Evolutionary conservation across 2,113 vertebrate species (phyloP), one percentile per base, ranked within the genome.

Genomic region (Microcebus jonahi): DNA sequence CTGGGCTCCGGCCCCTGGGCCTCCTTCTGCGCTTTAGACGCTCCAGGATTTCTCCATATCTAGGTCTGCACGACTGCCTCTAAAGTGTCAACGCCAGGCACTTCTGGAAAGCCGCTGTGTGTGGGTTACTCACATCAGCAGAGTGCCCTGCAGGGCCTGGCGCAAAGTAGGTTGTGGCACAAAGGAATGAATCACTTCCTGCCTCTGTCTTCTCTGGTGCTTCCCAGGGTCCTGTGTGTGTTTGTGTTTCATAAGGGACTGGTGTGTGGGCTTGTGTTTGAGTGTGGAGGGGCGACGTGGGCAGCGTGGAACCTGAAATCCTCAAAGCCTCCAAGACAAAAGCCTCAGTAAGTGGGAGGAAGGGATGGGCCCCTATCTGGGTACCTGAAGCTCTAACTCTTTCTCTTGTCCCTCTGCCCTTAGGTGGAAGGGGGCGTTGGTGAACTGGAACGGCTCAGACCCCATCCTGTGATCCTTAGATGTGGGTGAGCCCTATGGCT

Each of bases 371-470:
- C 82, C n/a, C 65, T 2, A 0, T 14, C n/a, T 6, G 21, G 77
- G 36, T 29, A 61, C 79, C 57, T 1, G n/a, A 1, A 3, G 29
- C 77, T 36, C 48, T 97, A 34, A 96, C 25, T 12, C 45, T 39
- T 14, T 76, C n/a, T 67, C 31, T 57, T 90, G 76, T 36, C 15
- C 93, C 82, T 97, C 97, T 97, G 34, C 96, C 84, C 82, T 29
- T 91, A 99, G 99, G 97, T 99, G 99, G 99, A 99, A 98, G 91
- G 98, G 99, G 84, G 99, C 99, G 2, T 97, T 91, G 4, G 99
- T 99, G 59, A 98, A 98, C 97, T 99, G 99, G 99, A 99, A 99
- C 1, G 99, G 99, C 95, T 99, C 99, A 0, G 99, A 99, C 25
- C 99, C 99, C 5, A 99, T 99, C 97, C 98, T 99, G 97, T 99